phyloP scores from a whole-genome alignment of 2,113 vertebrate genomes.

The Physeter macrocephalus region DNA sequence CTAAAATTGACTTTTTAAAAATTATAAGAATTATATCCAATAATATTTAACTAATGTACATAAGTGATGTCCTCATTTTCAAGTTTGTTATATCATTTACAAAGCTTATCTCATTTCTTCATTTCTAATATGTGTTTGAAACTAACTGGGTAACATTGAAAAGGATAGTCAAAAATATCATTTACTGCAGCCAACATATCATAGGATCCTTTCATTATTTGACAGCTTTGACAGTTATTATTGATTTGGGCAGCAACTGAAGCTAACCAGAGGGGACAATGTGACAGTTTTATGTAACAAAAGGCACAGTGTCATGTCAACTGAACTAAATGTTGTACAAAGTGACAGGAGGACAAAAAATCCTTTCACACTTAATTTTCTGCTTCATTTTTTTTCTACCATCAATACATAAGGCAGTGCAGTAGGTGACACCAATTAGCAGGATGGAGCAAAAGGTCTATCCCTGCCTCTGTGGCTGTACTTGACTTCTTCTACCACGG shows the following conservation, averaged over 20 bases:
- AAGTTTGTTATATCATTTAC: not conserved
- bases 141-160: conserved; percentile 59
- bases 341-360: conserved; percentile 88
- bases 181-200: conserved; percentile 73
- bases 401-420: conserved; percentile 82
- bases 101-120: conserved; percentile 24
- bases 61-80: not conserved
- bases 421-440: conserved; percentile 87
- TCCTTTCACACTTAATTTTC: conserved; percentile 89
- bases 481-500: conserved; percentile 82
- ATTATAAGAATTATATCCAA: not conserved
- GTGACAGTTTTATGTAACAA: conserved; percentile 89
- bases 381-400: conserved; percentile 84
- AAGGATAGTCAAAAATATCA: conserved; percentile 72
- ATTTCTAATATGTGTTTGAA: not conserved
- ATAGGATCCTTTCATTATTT: conserved; percentile 77
- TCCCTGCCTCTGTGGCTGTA: conserved; percentile 74
- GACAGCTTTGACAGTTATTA: conserved; percentile 85
- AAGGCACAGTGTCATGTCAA: conserved; percentile 87
- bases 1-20: not conserved
- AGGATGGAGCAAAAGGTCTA: conserved; percentile 78
- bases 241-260: conserved; percentile 84
- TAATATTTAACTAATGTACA: not conserved
- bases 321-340: conserved; percentile 86
- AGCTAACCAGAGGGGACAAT: conserved; percentile 85